Percentiles rank a stretch among this genome's conserved stretches.
These are phyloP conservation scores for Acanthurus lineatus DNA, from an alignment of 2,797 vertebrate species.

Conservation along the genomic window DNA sequence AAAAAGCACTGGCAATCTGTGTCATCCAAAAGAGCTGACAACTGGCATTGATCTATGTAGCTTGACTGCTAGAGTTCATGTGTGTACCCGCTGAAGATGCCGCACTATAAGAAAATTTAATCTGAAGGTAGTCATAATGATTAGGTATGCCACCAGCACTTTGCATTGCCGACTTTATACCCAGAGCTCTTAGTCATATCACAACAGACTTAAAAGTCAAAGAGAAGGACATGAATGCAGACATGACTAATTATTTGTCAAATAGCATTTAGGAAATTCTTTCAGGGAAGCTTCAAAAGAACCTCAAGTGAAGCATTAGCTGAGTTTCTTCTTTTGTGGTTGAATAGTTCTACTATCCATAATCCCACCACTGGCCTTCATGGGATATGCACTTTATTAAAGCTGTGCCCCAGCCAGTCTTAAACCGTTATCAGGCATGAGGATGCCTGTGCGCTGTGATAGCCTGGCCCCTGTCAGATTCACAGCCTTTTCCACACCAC, in stretches of 20 bases:
- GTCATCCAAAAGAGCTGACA: slow-evolving; percentile 46
- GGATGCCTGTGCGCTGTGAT: slow-evolving; percentile 76
- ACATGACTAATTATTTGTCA: slow-evolving; percentile 80
- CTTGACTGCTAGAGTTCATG: slow-evolving; percentile 21
- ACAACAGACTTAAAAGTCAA: slow-evolving; percentile 67
- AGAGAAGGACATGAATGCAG: slow-evolving; percentile 56
- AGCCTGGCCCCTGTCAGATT: slow-evolving; percentile 77
- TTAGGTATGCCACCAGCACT: slow-evolving; percentile 47
- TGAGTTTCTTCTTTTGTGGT: slow-evolving; percentile 74
- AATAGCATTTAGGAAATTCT: slow-evolving; percentile 60
- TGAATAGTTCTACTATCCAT: slow-evolving; percentile 76
- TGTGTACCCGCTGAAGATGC: slow-evolving; percentile 31
- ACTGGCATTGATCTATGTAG: slow-evolving; percentile 5
- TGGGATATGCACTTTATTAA: slow-evolving; percentile 75
- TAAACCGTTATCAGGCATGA: slow-evolving; percentile 73
- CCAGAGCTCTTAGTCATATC: slow-evolving; percentile 39
- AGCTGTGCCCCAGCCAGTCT: slow-evolving; percentile 64
- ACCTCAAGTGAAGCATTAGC: slow-evolving; percentile 65
- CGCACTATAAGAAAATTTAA: slow-evolving; percentile 31
- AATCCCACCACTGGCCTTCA: slow-evolving; percentile 75
- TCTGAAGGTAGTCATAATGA: slow-evolving; percentile 56
- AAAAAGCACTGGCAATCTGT: slow-evolving; percentile 42
- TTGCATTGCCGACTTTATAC: slow-evolving; percentile 51
- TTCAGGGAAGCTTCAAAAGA: slow-evolving; percentile 70
- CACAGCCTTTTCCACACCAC: slow-evolving; percentile 61